phyloP scores from a whole-genome alignment of 2,113 vertebrate genomes.

The Clarias gariepinus region DNA sequence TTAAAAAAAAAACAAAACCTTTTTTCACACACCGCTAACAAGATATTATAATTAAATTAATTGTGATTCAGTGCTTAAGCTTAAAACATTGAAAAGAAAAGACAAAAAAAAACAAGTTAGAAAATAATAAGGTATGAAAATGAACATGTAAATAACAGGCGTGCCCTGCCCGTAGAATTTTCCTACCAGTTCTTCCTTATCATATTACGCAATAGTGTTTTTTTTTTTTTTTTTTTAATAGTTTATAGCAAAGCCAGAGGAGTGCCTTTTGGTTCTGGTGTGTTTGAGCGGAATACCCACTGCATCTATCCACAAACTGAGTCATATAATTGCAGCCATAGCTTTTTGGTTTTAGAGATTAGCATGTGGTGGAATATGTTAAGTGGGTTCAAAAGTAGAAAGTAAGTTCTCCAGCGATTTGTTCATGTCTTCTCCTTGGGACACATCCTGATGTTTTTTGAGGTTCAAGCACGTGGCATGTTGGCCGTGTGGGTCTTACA shows the following conservation, averaged over 20 bases:
- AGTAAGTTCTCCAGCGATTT: slow-evolving; percentile 4
- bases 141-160: neutral
- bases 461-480: slow-evolving; percentile 1
- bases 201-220: neutral
- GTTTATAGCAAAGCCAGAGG: neutral
- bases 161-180: neutral
- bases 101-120: neutral
- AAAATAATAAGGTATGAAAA: slow-evolving; percentile 6
- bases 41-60: neutral
- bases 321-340: slow-evolving; percentile 49
- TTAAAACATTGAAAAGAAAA: neutral
- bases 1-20: neutral
- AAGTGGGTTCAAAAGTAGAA: slow-evolving; percentile 9
- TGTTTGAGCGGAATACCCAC: slow-evolving; percentile 40
- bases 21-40: neutral
- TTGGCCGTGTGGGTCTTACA: slow-evolving; percentile 5
- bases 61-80: neutral
- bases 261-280: neutral
- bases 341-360: slow-evolving; percentile 45
- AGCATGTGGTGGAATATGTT: slow-evolving; percentile 45
- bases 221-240: neutral
- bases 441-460: slow-evolving; percentile 12
- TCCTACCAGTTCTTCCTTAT: slow-evolving; percentile 25
- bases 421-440: neutral
- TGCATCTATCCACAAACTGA: slow-evolving; percentile 45